These are phyloP conservation scores for Brienomyrus brachyistius DNA, from an alignment of 2,113 vertebrate species.

Conservation along the genomic window DNA sequence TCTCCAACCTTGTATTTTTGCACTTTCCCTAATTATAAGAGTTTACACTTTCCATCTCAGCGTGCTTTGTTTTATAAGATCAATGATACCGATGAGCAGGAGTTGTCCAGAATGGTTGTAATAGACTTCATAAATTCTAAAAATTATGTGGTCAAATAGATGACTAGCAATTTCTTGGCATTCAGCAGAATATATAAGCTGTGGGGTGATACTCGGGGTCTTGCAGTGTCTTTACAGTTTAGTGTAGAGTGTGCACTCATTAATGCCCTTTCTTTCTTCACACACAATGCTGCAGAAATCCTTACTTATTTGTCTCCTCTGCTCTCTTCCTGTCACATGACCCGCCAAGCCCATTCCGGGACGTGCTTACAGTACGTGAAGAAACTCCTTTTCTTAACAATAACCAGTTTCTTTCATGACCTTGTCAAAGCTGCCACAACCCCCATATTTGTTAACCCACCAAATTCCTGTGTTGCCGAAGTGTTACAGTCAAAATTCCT, in stretches of 20 bases:
- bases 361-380: neutral
- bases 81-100: neutral
- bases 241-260: neutral
- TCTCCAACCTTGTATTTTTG: neutral
- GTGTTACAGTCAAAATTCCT: constrained; percentile 70
- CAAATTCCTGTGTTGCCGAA: neutral
- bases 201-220: neutral
- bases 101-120: neutral
- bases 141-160: neutral
- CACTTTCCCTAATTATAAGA: neutral
- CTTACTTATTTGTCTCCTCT: neutral
- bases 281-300: neutral
- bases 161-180: neutral
- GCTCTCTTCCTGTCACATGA: neutral
- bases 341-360: neutral
- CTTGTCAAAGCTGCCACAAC: neutral
- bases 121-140: neutral
- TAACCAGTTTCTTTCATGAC: neutral
- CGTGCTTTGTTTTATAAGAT: neutral
- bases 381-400: neutral
- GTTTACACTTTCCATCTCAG: neutral
- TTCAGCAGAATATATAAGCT: neutral
- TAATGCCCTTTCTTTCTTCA: neutral
- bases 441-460: neutral
- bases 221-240: neutral